Evolutionary conservation across 2,888 invertebrate species (phyloP).

Genomic region (Morpho deidamia): DNA sequence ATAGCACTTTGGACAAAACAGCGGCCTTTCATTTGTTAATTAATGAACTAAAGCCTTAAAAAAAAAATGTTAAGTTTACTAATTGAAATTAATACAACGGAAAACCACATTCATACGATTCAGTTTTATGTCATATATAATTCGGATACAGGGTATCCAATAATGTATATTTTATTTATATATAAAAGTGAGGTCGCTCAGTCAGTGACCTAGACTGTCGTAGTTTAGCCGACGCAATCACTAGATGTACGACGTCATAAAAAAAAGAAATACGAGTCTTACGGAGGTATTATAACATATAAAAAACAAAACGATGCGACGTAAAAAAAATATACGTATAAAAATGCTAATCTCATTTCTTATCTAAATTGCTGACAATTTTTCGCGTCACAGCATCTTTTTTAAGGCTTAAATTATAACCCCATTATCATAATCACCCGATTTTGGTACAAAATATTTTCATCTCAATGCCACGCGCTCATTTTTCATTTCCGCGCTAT

Average conservation of each 20-base stretch:
- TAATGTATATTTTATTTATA: too few species aligned
- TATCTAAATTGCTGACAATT: constrained; percentile 11
- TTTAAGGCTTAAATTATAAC: constrained; percentile 20
- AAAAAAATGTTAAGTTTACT: too few species aligned
- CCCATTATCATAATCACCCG: constrained; percentile 19
- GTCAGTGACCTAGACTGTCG: too few species aligned
- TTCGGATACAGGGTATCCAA: too few species aligned
- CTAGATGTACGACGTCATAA: neutral
- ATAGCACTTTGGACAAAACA: too few species aligned
- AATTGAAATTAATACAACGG: too few species aligned
- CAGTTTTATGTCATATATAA: too few species aligned
- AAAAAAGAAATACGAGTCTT: neutral
- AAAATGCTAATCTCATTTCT: constrained; percentile 4
- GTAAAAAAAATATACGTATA: neutral
- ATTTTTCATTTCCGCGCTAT: constrained; percentile 25
- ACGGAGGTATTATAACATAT: neutral
- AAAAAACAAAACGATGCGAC: neutral
- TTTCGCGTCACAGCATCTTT: constrained; percentile 14
- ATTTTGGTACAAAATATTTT: constrained; percentile 18
- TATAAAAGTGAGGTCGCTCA: too few species aligned
- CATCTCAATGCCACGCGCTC: constrained; percentile 15
- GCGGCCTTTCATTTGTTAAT: too few species aligned
- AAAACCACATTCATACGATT: too few species aligned
- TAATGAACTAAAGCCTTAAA: too few species aligned
- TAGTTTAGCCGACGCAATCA: too few species aligned